A percentile compares a stretch with the other conserved stretches of the same genome.
Evolutionary conservation across 2,888 invertebrate species (phyloP).

Genomic region (Athalia circularis): DNA sequence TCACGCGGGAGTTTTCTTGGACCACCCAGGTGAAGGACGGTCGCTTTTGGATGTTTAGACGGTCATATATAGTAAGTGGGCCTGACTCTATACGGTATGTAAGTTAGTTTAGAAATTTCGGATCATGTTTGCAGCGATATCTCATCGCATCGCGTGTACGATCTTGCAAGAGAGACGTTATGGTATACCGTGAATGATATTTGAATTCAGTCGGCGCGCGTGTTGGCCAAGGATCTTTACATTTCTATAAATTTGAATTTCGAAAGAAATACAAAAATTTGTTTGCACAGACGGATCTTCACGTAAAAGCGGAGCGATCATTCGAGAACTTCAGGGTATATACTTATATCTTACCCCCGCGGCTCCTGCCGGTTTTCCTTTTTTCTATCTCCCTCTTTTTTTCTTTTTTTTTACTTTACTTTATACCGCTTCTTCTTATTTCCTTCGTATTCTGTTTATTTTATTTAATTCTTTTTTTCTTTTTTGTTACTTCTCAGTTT

Average conservation of each 20-base stretch:
- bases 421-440: too few species aligned
- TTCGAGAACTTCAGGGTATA: constrained; percentile 2
- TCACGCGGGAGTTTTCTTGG: background rate
- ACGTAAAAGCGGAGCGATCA: background rate
- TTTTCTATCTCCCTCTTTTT: background rate
- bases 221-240: constrained; percentile 16
- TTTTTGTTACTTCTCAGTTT: too few species aligned
- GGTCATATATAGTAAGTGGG: constrained; percentile 6
- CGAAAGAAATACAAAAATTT: constrained; percentile 31
- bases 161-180: background rate
- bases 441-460: too few species aligned
- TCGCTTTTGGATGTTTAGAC: constrained; percentile 7
- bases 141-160: background rate
- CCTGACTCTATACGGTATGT: constrained; percentile 7
- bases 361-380: background rate
- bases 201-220: background rate
- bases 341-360: background rate
- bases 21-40: constrained; percentile 27
- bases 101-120: constrained; percentile 58
- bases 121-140: constrained; percentile 61
- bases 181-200: background rate
- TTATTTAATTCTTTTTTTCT: too few species aligned
- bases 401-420: too few species aligned
- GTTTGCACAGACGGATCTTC: constrained; percentile 40
- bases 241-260: constrained; percentile 13